These are phyloP conservation scores for Holcopasites calliopsidis DNA, from an alignment of 1,140 invertebrate species.

Conservation along the genomic window DNA sequence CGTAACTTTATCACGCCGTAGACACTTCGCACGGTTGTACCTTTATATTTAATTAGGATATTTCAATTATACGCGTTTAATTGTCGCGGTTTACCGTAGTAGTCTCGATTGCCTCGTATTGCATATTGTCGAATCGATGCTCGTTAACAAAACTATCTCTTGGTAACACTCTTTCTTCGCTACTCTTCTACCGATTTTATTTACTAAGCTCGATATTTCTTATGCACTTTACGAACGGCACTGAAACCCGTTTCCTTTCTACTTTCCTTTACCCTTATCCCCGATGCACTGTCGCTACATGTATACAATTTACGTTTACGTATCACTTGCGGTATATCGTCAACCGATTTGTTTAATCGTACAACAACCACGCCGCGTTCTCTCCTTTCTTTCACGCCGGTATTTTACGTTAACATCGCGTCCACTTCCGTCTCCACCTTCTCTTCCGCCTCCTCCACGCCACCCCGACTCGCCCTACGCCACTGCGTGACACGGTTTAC, in stretches of 20 bases:
- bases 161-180: background rate
- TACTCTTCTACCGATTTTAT: slow-evolving; percentile 11
- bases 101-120: slow-evolving; percentile 19
- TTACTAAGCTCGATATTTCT: slow-evolving; percentile 43
- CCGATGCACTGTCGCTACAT: background rate
- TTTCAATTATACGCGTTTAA: background rate
- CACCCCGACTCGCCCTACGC: slow-evolving; percentile 72
- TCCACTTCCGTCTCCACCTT: slow-evolving; percentile 39
- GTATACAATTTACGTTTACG: background rate
- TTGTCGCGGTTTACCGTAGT: too few relatives aligned
- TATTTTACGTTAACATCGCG: slow-evolving; percentile 31
- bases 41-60: background rate
- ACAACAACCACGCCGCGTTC: slow-evolving; percentile 17
- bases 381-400: slow-evolving; percentile 22
- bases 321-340: slow-evolving; percentile 24
- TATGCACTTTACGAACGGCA: slow-evolving; percentile 27
- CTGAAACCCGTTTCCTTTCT: background rate
- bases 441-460: slow-evolving; percentile 56
- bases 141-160: slow-evolving; percentile 33
- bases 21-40: slow-evolving; percentile 10
- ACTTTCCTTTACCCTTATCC: background rate
- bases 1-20: background rate
- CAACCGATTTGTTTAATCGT: slow-evolving; percentile 31
- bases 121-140: slow-evolving; percentile 34
- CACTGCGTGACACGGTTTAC: slow-evolving; percentile 60